A percentile compares a stretch with the other conserved stretches of the same genome.
Conservation (phyloP, 2,113 vertebrate genomes). For the Gobius niger region DNA sequence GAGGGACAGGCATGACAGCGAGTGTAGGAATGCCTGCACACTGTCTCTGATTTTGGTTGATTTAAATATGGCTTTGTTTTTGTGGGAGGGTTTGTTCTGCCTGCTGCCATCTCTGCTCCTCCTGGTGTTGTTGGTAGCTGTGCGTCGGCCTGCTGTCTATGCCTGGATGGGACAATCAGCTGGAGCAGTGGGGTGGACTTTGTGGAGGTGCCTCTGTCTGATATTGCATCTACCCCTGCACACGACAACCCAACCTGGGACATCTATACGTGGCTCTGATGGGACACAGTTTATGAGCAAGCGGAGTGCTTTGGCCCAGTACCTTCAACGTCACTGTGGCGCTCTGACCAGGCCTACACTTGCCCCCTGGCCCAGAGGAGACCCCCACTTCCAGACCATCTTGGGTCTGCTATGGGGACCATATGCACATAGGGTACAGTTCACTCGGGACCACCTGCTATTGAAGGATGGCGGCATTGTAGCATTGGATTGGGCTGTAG, state of each 20-base stretch:
- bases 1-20: constrained; percentile 13
- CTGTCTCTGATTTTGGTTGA: background rate
- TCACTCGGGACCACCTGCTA: constrained; percentile 79
- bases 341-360: constrained; percentile 50
- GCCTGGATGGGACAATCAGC: background rate
- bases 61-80: constrained; percentile 27
- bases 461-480: constrained; percentile 79
- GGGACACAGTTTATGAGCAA: constrained; percentile 74
- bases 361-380: constrained; percentile 57
- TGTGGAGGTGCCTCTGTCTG: constrained; percentile 51
- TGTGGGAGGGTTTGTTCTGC: constrained; percentile 49
- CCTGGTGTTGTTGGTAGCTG: constrained; percentile 38
- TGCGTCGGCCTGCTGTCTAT: constrained; percentile 16
- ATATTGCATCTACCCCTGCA: constrained; percentile 49
- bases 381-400: constrained; percentile 80
- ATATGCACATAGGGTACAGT: constrained; percentile 47
- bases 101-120: constrained; percentile 52
- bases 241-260: constrained; percentile 1
- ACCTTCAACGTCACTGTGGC: constrained; percentile 69
- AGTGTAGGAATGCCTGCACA: background rate
- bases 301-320: constrained; percentile 77
- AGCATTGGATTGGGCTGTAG: constrained; percentile 83
- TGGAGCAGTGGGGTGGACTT: constrained; percentile 27
- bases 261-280: constrained; percentile 6
- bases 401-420: constrained; percentile 62